phyloP scores from a whole-genome alignment of 2,113 vertebrate species.

The Plectropomus leopardus region DNA sequence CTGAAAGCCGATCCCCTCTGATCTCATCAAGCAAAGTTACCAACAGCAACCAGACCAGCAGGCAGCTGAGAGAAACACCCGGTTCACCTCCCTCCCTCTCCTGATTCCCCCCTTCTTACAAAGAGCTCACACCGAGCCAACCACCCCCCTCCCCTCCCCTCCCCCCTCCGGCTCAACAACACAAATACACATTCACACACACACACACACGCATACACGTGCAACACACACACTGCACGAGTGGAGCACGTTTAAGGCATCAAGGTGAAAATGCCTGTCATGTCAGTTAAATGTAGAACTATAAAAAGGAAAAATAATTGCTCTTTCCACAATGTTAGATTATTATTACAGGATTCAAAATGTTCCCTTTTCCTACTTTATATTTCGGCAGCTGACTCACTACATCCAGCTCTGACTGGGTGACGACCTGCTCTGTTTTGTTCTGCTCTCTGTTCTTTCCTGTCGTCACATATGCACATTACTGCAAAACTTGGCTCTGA shows the following conservation, averaged over 20 bases:
- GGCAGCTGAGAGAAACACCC: constrained; percentile 73
- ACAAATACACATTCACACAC: constrained; percentile 23
- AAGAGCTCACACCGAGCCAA: constrained; percentile 65
- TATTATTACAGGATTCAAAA: neutral
- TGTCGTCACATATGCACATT: constrained; percentile 44
- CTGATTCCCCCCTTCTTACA: constrained; percentile 48
- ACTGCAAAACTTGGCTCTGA: constrained; percentile 49
- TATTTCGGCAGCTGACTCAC: constrained; percentile 23
- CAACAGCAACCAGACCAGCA: constrained; percentile 76
- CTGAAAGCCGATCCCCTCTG: constrained; percentile 82
- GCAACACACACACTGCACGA: constrained; percentile 32
- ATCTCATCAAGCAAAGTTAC: constrained; percentile 84
- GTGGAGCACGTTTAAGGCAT: constrained; percentile 25
- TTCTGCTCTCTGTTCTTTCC: constrained; percentile 29
- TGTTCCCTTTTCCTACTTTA: constrained; percentile 8
- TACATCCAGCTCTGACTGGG: constrained; percentile 9
- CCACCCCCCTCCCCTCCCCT: constrained; percentile 43
- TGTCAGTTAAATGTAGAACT: neutral
- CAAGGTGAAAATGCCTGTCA: constrained; percentile 25
- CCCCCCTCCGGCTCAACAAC: constrained; percentile 30
- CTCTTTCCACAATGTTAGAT: neutral
- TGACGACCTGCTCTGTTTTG: constrained; percentile 28
- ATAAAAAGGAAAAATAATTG: neutral
- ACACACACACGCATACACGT: constrained; percentile 45
- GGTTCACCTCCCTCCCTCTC: constrained; percentile 48